These are phyloP conservation scores for Rousettus madagascariensis DNA, from an alignment of 2,797 vertebrate genomes.

Conservation along the genomic window DNA sequence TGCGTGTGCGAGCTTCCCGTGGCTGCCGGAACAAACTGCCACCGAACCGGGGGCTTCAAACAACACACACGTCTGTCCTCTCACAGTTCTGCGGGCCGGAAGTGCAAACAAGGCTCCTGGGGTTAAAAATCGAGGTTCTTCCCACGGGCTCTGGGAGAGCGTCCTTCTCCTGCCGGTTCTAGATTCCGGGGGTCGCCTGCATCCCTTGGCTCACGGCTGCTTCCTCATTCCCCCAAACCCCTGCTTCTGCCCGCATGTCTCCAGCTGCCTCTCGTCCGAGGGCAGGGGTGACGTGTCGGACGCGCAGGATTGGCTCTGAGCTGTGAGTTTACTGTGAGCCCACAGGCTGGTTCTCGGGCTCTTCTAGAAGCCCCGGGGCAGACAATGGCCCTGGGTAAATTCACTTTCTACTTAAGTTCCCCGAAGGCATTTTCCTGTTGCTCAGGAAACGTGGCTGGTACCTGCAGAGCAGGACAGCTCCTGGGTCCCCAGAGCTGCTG, in stretches of 20 bases:
- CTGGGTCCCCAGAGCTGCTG: neutral
- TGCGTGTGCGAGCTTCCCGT: neutral
- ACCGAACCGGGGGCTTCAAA: neutral
- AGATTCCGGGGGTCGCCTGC: rapidly evolving
- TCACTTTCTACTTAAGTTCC: neutral
- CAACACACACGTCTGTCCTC: too few relatives aligned
- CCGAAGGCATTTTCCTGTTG: neutral
- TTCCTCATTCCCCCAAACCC: neutral
- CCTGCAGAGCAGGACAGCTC: neutral
- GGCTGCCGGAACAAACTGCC: neutral
- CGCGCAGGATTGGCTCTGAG: neutral
- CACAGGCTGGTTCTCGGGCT: neutral
- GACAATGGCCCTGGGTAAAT: neutral
- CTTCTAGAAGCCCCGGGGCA: neutral
- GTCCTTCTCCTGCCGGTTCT: neutral
- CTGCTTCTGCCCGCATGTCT: rapidly evolving
- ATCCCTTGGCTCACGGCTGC: neutral
- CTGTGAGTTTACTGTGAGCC: too few relatives aligned
- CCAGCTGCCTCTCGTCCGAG: neutral
- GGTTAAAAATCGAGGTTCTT: neutral
- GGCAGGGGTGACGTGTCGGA: rapidly evolving
- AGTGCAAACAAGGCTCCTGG: neutral
- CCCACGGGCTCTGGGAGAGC: neutral
- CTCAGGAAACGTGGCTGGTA: neutral
- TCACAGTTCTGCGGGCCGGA: neutral